phyloP scores from a whole-genome alignment of 2,888 invertebrate genomes.

The Agonopterix arenella region DNA sequence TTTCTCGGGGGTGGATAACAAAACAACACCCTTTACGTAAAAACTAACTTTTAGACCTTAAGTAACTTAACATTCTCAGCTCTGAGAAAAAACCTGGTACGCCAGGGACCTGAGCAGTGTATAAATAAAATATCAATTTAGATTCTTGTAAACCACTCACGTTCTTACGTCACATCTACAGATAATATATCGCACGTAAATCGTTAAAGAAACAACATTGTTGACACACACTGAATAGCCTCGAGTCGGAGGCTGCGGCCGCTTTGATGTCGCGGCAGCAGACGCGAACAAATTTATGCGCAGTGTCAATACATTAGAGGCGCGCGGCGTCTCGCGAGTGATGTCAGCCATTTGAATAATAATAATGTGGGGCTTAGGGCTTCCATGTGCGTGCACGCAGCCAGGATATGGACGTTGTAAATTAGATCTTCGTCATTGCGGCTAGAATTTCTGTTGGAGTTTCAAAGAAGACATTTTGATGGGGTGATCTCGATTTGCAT shows the following conservation, averaged over 20 bases:
- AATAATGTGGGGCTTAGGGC: constrained; percentile 19
- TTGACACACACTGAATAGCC: constrained; percentile 1
- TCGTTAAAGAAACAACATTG: not conserved
- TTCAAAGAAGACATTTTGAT: no score
- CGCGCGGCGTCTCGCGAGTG: constrained; percentile 35
- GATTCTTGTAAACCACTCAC: not conserved
- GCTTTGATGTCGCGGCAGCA: constrained; percentile 36
- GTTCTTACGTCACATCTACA: not conserved
- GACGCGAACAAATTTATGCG: constrained; percentile 53
- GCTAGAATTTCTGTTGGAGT: no score
- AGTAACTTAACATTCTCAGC: no score
- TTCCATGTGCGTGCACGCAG: not conserved
- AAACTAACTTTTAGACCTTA: no score
- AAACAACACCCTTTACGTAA: no score
- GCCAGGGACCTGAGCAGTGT: no score
- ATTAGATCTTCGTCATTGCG: no score
- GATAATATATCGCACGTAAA: not conserved
- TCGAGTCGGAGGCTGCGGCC: constrained; percentile 1
- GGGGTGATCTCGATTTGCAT: no score
- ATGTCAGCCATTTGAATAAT: constrained; percentile 51
- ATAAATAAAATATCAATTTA: no score
- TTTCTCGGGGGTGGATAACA: no score
- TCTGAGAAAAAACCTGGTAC: no score
- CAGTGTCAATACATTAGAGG: constrained; percentile 57
- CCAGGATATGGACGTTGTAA: not conserved